Conservation (phyloP, 2,797 vertebrate species). For the Centroberyx gerrardi region DNA sequence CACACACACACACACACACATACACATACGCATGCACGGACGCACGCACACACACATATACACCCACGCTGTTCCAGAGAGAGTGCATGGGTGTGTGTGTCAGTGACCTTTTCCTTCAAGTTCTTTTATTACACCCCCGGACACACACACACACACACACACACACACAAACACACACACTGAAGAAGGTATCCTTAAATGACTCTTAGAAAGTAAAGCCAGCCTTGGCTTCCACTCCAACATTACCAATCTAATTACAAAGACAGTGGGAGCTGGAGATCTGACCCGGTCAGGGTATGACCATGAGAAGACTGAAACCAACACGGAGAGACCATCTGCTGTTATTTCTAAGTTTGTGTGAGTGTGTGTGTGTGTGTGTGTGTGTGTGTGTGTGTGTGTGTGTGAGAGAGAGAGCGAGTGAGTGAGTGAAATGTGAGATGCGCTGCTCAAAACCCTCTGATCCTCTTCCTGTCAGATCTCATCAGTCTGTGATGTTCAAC, state of each 20-base stretch:
- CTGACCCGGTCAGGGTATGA: conserved; percentile 43
- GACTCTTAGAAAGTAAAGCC: conserved; percentile 36
- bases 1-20: too few species aligned
- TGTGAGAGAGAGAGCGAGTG: too few species aligned
- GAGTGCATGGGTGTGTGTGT: conserved; percentile 28
- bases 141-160: conserved; percentile 16
- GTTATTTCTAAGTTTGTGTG: background rate
- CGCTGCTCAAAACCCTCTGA: background rate
- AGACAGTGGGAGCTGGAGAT: conserved; percentile 39
- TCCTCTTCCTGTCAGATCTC: background rate
- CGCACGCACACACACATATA: background rate
- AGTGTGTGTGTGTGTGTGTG: conserved; percentile 3
- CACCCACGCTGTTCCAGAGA: background rate
- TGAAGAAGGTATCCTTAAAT: conserved; percentile 51
- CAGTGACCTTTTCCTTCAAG: conserved; percentile 41
- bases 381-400: background rate
- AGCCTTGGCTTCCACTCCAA: background rate
- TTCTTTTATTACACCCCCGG: conserved; percentile 36
- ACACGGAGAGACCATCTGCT: background rate
- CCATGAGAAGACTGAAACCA: background rate
- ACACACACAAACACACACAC: conserved; percentile 2
- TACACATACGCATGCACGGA: too few species aligned
- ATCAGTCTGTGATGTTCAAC: background rate
- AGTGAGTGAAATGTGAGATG: conserved; percentile 30
- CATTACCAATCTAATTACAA: conserved; percentile 29